Percentiles rank a stretch among this genome's conserved stretches.
These are phyloP conservation scores for Platichthys flesus DNA, from an alignment of 2,113 vertebrate species.

Conservation along the genomic window DNA sequence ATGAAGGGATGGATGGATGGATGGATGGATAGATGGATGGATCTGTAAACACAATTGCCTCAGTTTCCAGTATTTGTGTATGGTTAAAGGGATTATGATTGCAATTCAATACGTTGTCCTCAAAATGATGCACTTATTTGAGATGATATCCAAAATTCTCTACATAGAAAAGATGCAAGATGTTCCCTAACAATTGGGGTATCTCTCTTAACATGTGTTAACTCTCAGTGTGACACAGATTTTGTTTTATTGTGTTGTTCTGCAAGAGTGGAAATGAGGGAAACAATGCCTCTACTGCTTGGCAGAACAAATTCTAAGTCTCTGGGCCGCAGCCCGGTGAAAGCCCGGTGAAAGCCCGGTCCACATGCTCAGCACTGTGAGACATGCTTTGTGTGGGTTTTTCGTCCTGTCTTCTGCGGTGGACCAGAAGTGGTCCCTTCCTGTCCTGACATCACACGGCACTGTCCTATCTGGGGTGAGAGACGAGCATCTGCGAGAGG, in stretches of 20 bases:
- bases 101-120: background rate
- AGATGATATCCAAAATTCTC: slow-evolving; percentile 3
- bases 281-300: slow-evolving; percentile 51
- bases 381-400: slow-evolving; percentile 48
- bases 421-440: slow-evolving; percentile 67
- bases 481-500: slow-evolving; percentile 37
- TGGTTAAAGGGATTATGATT: background rate
- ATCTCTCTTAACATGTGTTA: slow-evolving; percentile 1
- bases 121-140: background rate
- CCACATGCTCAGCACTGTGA: slow-evolving; percentile 52
- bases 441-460: slow-evolving; percentile 66
- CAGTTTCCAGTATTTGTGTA: background rate
- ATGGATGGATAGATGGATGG: too few species aligned
- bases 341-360: slow-evolving; percentile 35
- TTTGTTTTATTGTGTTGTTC: slow-evolving; percentile 24
- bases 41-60: too few species aligned
- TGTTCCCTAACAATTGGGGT: background rate
- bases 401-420: slow-evolving; percentile 61
- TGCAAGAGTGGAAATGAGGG: slow-evolving; percentile 24
- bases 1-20: too few species aligned
- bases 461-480: slow-evolving; percentile 42
- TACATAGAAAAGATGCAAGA: background rate
- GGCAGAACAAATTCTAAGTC: slow-evolving; percentile 50
- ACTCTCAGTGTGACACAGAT: slow-evolving; percentile 15
- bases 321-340: slow-evolving; percentile 41